Evolutionary conservation across 2,888 invertebrate genomes (phyloP).

Genomic region (Odontomyia ornata): DNA sequence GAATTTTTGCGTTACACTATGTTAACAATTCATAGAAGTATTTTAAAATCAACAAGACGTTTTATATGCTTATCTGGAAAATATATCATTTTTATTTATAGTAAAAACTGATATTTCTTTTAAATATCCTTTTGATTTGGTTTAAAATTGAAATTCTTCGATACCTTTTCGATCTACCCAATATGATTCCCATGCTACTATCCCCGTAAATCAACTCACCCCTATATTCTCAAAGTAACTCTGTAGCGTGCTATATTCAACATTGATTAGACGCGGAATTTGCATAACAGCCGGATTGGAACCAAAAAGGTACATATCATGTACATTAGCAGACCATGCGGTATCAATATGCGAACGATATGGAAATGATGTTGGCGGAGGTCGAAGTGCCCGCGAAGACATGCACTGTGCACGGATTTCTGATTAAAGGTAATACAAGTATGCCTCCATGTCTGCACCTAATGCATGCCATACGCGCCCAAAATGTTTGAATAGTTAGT

Average conservation of each 20-base stretch:
- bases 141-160: background rate
- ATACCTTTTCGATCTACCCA: background rate
- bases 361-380: conserved; percentile 28
- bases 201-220: conserved; percentile 10
- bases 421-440: conserved; percentile 47
- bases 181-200: background rate
- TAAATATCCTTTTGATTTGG: too few species aligned
- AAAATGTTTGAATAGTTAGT: conserved; percentile 38
- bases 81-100: too few species aligned
- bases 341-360: conserved; percentile 46
- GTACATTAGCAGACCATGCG: conserved; percentile 44
- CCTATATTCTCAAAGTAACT: conserved; percentile 26
- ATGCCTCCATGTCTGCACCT: conserved; percentile 8
- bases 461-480: conserved; percentile 46
- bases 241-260: conserved; percentile 19
- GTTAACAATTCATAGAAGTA: too few species aligned
- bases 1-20: too few species aligned
- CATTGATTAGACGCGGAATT: conserved; percentile 45
- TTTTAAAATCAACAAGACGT: too few species aligned
- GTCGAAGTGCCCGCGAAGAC: conserved; percentile 36
- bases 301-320: conserved; percentile 41
- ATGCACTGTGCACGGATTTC: conserved; percentile 42
- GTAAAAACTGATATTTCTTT: too few species aligned
- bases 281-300: conserved; percentile 48
- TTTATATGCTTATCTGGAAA: too few species aligned